These are phyloP conservation scores for Anoura caudifer DNA, from an alignment of 2,113 vertebrate species.

Conservation along the genomic window DNA sequence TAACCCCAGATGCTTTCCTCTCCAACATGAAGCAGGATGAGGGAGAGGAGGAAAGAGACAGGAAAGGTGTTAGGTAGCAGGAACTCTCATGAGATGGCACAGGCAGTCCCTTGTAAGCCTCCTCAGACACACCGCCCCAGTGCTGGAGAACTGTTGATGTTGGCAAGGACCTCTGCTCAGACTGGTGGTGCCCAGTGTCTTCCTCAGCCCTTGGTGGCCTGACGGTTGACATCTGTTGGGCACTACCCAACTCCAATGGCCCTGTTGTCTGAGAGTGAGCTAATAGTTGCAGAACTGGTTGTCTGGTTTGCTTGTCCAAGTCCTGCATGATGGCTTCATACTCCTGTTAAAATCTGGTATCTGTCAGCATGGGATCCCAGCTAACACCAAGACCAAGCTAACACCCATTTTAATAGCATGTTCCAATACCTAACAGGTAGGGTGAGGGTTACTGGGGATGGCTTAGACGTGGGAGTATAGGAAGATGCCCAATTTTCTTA, in stretches of 20 bases:
- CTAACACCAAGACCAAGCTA: background rate
- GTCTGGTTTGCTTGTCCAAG: background rate
- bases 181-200: background rate
- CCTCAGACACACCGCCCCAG: background rate
- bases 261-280: background rate
- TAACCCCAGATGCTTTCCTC: background rate
- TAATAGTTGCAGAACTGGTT: background rate
- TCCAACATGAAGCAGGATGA: background rate
- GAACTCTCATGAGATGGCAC: background rate
- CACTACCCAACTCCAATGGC: background rate
- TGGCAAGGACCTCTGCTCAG: background rate
- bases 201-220: background rate
- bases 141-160: background rate
- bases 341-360: background rate
- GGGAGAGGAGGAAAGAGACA: background rate
- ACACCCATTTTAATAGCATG: background rate
- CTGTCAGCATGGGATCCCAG: background rate
- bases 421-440: background rate
- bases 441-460: background rate
- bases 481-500: background rate
- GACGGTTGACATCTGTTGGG: background rate
- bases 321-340: background rate
- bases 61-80: background rate
- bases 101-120: background rate
- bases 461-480: background rate